Conservation (phyloP, 1,140 invertebrate genomes). For the Eriosoma lanigerum region DNA sequence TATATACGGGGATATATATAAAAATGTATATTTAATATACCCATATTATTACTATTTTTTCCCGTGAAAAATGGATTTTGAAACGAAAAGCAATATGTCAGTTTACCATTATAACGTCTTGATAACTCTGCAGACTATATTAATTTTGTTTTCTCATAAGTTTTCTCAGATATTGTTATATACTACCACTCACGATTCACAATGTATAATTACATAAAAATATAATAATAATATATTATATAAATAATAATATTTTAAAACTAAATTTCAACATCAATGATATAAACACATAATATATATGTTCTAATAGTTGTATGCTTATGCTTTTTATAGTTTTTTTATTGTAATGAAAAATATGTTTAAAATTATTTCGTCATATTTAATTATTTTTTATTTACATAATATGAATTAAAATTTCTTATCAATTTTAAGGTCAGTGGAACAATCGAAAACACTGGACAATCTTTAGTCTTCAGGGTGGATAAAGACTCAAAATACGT, state of each 20-base stretch:
- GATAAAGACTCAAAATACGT: slow-evolving; percentile 82
- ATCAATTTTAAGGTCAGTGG: slow-evolving; percentile 75
- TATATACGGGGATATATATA: background rate
- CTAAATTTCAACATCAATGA: background rate
- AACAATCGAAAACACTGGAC: slow-evolving; percentile 83
- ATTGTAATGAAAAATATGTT: background rate
- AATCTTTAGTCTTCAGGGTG: slow-evolving; percentile 85
- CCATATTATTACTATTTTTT: slow-evolving; percentile 8
- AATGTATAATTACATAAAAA: background rate
- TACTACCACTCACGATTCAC: background rate
- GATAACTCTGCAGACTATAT: slow-evolving; percentile 18
- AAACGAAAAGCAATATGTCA: slow-evolving; percentile 39
- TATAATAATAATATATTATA: background rate
- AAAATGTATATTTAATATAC: background rate
- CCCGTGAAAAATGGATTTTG: slow-evolving; percentile 29
- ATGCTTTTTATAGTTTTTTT: too few species aligned
- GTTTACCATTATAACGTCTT: background rate
- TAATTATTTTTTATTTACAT: background rate
- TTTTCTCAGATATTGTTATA: background rate
- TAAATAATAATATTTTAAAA: background rate
- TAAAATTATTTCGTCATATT: background rate
- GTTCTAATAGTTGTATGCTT: too few species aligned
- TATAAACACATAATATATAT: too few species aligned
- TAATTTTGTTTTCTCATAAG: background rate
- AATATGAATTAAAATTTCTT: too few species aligned